Evolutionary conservation across 2,113 vertebrate species (phyloP).

Genomic region (Archilochus colubris): DNA sequence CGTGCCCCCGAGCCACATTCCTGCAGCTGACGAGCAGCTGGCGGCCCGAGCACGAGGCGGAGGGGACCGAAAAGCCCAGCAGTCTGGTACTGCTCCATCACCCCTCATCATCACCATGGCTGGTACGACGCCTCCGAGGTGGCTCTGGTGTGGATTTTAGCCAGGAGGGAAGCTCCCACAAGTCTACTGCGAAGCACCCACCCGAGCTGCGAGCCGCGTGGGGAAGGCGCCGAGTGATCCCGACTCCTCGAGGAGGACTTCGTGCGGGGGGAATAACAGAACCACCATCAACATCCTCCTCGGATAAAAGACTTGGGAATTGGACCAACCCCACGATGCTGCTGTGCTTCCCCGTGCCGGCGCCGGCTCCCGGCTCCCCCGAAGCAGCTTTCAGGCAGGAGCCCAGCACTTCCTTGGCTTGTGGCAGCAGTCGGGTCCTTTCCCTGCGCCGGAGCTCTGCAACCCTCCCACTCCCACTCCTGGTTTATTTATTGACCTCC

Average conservation of each 20-base stretch:
- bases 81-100: constrained; percentile 79
- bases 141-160: not conserved
- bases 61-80: constrained; percentile 71
- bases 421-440: not conserved
- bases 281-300: not conserved
- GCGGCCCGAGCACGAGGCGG: constrained; percentile 61
- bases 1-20: not conserved
- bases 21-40: not conserved
- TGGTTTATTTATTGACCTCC: constrained; percentile 92
- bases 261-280: not conserved
- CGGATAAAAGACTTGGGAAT: not conserved
- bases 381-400: constrained; percentile 37
- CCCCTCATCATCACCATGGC: constrained; percentile 16
- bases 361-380: accelerated
- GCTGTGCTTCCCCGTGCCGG: not conserved
- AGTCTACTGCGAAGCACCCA: constrained; percentile 49
- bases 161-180: constrained; percentile 17
- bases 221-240: not conserved
- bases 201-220: not conserved
- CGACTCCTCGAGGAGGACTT: not conserved
- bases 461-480: not conserved
- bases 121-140: constrained; percentile 73
- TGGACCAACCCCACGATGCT: not conserved
- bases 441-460: not conserved
- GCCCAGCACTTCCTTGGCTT: not conserved